Evolutionary conservation across 2,888 invertebrate species (phyloP).

Genomic region (Drosophila mulleri): DNA sequence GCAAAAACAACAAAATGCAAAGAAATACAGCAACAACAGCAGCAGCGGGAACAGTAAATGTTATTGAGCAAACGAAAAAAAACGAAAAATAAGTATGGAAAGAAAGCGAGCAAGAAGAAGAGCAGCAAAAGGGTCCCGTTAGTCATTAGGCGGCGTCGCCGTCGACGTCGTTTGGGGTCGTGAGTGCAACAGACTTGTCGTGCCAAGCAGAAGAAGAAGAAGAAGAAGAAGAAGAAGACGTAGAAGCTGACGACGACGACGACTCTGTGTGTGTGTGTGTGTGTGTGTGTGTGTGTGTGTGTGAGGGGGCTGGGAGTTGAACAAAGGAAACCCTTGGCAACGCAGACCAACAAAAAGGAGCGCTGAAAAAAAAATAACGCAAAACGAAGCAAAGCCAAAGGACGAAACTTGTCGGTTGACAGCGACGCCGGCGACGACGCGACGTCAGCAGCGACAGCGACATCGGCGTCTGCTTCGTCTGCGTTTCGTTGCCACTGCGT

Average conservation of each 20-base stretch:
- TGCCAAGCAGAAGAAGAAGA: constrained; percentile 27
- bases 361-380: constrained; percentile 45
- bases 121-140: constrained; percentile 66
- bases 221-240: constrained; percentile 10
- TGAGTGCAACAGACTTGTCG: constrained; percentile 78
- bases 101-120: constrained; percentile 17
- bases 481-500: constrained; percentile 39
- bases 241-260: constrained; percentile 10
- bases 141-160: constrained; percentile 70
- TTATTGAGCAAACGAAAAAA: not conserved
- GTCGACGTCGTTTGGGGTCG: constrained; percentile 60
- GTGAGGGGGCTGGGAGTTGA: constrained; percentile 38
- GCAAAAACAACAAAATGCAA: constrained; percentile 48
- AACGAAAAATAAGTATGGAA: not conserved
- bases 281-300: not conserved
- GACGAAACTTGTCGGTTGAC: constrained; percentile 47
- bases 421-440: constrained; percentile 28
- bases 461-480: constrained; percentile 50
- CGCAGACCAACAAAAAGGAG: constrained; percentile 80
- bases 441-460: constrained; percentile 36
- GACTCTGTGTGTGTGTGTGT: not conserved
- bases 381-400: constrained; percentile 47
- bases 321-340: constrained; percentile 84
- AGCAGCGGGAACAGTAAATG: not conserved
- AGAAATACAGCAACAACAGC: not conserved